Conservation (phyloP, 1,140 invertebrate genomes). For the Rhopalosiphum maidis region DNA sequence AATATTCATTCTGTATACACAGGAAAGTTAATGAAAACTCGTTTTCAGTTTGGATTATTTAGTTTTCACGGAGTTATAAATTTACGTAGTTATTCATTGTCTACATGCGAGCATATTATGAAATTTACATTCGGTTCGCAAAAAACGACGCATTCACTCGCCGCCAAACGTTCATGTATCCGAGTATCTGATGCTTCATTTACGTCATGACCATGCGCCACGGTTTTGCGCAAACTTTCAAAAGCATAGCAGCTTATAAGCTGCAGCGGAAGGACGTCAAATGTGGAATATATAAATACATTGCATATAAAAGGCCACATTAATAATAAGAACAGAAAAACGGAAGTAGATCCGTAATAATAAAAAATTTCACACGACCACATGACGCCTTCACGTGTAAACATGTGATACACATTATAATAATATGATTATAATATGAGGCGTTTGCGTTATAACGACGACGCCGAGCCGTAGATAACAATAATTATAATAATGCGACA, state of each 20-base stretch:
- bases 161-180: not conserved
- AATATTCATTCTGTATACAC: constrained; percentile 24
- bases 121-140: not conserved
- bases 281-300: not conserved
- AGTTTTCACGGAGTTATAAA: not conserved
- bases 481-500: not conserved
- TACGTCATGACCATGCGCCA: not conserved
- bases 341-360: not conserved
- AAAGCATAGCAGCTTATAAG: not conserved
- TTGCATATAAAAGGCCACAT: not conserved
- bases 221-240: not conserved
- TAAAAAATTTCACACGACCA: not conserved
- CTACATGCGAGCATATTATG: not conserved
- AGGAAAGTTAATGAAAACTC: constrained; percentile 30
- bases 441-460: not conserved
- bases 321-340: not conserved
- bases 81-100: not conserved
- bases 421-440: not conserved
- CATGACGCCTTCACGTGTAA: not conserved
- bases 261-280: not conserved
- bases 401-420: not conserved
- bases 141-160: not conserved
- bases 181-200: not conserved
- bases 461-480: not conserved
- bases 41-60: constrained; percentile 28